Base-by-base conservation (phyloP, 2,113 vertebrate species). In the Tretioscincus oriximinensis region DNA sequence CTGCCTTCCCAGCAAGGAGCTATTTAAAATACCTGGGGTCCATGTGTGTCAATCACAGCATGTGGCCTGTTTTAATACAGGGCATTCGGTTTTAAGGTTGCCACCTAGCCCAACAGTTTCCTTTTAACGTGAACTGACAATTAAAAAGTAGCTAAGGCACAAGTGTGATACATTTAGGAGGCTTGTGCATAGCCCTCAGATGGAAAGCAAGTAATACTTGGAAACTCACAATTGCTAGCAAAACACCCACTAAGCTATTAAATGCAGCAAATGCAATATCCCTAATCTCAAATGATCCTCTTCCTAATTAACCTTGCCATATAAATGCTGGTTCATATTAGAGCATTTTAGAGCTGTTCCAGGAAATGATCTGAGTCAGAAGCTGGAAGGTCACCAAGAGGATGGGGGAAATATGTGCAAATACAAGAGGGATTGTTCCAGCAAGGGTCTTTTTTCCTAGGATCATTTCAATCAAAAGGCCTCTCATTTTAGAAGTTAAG, bases 221-320 rank as follows among this genome's bases (percentile, higher is more conserved):
- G 49, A 60, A 81, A 58, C 26, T 35, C 47, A 47, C 61, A 22
- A 35, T 74, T 21, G 16, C 47, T 58, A 81, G 58, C 29, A 68
- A 69, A 75, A 74, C 67, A 41, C 51, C 49, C 64, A 18, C 72
- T 45, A 68, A 67, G 63, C 80, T 74, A 54, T 73, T 67, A 73
- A 74, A 41, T 22, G 47, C 31, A 9, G 20, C 63, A 28, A 24
- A 28, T 26, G 26, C 54, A 58, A 47, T 35, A 74, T 74, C 64
- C 60, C 80, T 75, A 58, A 81, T 67, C 71, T 81, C 71, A 81
- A 66, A 81, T 81, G 58, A 81, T 81, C 29, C 7, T 58, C 80
- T n/a, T 28, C 63, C 72, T 72, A 81, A 81, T 75, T 74, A 81
- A 75, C 80, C 64, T 64, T 45, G 64, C 73, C 24, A 41, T 60